A percentile compares a stretch with the other conserved stretches of the same genome.
phyloP scores from a whole-genome alignment of 1,140 invertebrate species.

The Maconellicoccus hirsutus region DNA sequence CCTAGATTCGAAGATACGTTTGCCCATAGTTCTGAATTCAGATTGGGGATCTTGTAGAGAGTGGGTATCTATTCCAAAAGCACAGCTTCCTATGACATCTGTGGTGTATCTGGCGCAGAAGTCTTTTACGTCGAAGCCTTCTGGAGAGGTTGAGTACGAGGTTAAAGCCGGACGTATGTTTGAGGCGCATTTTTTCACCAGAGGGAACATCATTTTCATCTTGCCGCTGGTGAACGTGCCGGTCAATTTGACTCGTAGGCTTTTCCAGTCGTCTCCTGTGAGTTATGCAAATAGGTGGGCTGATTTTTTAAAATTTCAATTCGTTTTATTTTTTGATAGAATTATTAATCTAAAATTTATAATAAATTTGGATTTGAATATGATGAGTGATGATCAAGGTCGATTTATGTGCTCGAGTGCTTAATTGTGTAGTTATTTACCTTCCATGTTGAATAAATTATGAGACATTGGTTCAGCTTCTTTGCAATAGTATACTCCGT shows the following conservation, averaged over 20 bases:
- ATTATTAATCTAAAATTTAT: too few species aligned
- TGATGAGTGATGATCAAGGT: too few species aligned
- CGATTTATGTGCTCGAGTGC: too few species aligned
- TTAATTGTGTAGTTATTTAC: background rate
- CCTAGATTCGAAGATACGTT: slow-evolving; percentile 20
- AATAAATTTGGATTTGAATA: too few species aligned
- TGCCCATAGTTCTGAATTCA: slow-evolving; percentile 33
- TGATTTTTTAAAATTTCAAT: too few species aligned
- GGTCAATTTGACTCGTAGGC: slow-evolving; percentile 24
- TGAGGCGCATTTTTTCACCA: background rate
- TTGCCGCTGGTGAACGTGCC: slow-evolving; percentile 41
- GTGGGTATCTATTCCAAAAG: slow-evolving; percentile 45
- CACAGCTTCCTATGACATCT: slow-evolving; percentile 44
- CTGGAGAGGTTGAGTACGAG: background rate
- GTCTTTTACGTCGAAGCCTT: slow-evolving; percentile 39
- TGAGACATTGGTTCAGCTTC: background rate
- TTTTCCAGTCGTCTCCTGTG: background rate
- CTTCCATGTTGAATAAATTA: background rate
- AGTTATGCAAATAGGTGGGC: too few species aligned
- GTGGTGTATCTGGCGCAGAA: slow-evolving; percentile 39
- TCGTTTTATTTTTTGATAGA: too few species aligned
- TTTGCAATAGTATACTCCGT: slow-evolving; percentile 24
- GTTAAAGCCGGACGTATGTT: background rate
- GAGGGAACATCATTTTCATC: slow-evolving; percentile 3
- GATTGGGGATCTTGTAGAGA: slow-evolving; percentile 40